These are phyloP conservation scores for Drosophila pruinosa DNA, from an alignment of 1,140 invertebrate genomes.

Conservation along the genomic window DNA sequence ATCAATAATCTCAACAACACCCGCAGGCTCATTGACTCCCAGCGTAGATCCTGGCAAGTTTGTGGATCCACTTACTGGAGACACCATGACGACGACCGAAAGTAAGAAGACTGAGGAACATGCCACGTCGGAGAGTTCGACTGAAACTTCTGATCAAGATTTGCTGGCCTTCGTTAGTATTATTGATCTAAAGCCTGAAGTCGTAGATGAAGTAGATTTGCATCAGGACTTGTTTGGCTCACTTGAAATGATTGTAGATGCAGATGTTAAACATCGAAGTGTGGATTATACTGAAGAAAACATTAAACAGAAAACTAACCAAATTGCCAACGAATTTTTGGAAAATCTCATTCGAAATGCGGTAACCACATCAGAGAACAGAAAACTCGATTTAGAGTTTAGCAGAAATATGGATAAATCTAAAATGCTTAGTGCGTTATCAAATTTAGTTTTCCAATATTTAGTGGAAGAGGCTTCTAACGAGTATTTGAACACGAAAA, in stretches of 20 bases:
- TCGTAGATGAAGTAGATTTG: too few relatives aligned
- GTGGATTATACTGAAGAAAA: too few relatives aligned
- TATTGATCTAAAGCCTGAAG: too few relatives aligned
- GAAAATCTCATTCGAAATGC: neutral
- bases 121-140: neutral
- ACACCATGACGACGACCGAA: neutral
- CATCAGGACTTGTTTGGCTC: too few relatives aligned
- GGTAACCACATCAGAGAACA: neutral
- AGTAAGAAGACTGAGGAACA: neutral
- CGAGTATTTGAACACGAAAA: constrained; percentile 7
- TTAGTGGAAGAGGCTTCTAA: constrained; percentile 2
- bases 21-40: neutral
- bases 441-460: neutral
- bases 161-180: too few relatives aligned
- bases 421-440: neutral
- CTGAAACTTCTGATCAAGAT: too few relatives aligned
- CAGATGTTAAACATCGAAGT: too few relatives aligned
- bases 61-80: neutral
- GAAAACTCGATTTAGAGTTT: neutral
- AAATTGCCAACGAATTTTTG: neutral
- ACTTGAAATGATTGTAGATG: too few relatives aligned
- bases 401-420: neutral
- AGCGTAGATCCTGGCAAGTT: neutral
- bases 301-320: too few relatives aligned
- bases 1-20: too few relatives aligned